These are phyloP conservation scores for Lasioglossum lativentre DNA, from an alignment of 2,888 invertebrate species.

Conservation along the genomic window DNA sequence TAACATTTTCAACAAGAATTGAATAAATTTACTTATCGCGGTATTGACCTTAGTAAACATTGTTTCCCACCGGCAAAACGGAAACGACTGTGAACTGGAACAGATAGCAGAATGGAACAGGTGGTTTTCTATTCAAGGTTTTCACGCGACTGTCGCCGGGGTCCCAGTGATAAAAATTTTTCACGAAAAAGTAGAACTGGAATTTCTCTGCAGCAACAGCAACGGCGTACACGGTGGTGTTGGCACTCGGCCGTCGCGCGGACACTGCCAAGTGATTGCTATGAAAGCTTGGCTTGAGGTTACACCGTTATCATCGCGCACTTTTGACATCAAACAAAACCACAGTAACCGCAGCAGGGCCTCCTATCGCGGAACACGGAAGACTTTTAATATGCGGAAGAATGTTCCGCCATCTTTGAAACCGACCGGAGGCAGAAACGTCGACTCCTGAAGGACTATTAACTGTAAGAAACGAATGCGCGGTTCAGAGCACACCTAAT, in stretches of 20 bases:
- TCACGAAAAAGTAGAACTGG: slow-evolving; percentile 39
- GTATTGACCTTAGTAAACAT: slow-evolving; percentile 11
- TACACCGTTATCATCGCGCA: slow-evolving; percentile 52
- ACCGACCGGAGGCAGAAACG: background rate
- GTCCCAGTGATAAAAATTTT: slow-evolving; percentile 5
- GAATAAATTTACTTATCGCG: no score
- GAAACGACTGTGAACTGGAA: background rate
- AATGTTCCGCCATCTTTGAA: slow-evolving; percentile 12
- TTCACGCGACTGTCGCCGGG: slow-evolving; percentile 18
- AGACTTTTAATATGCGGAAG: slow-evolving; percentile 44
- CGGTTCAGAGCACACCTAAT: background rate
- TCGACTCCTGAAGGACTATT: slow-evolving; percentile 17
- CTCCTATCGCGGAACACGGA: slow-evolving; percentile 43
- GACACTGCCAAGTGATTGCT: slow-evolving; percentile 24
- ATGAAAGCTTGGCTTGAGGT: slow-evolving; percentile 30
- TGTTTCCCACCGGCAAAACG: background rate
- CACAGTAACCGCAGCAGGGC: slow-evolving; percentile 48
- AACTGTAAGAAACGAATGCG: slow-evolving; percentile 7
- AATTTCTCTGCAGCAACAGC: background rate
- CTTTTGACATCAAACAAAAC: slow-evolving; percentile 47
- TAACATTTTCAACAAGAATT: no score
- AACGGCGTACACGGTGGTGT: background rate
- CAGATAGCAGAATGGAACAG: slow-evolving; percentile 34
- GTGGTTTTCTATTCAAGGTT: slow-evolving; percentile 48
- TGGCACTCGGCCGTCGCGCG: slow-evolving; percentile 24